These are phyloP conservation scores for Trichomalopsis sarcophagae DNA, from an alignment of 1,140 invertebrate species.

Conservation along the genomic window DNA sequence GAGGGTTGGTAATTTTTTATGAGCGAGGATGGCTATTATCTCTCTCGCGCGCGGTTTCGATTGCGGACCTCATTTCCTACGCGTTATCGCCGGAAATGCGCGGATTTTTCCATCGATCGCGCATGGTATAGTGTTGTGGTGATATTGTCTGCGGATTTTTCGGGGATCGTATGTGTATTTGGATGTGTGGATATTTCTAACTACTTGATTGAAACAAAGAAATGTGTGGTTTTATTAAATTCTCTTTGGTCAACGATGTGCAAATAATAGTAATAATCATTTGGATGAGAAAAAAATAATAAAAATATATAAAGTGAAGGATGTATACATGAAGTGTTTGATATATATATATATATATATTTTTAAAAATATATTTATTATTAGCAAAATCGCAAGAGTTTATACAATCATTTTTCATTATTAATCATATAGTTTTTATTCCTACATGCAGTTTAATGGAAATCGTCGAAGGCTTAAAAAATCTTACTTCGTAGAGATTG, in stretches of 20 bases:
- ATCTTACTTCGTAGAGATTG: background rate
- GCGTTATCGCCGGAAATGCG: background rate
- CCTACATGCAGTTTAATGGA: conserved; percentile 21
- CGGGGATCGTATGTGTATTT: background rate
- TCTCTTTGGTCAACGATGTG: too few species aligned
- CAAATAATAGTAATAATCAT: too few species aligned
- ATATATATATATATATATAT: conserved; percentile 37
- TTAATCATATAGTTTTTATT: conserved; percentile 32
- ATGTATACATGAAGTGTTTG: conserved; percentile 33
- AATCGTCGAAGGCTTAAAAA: conserved; percentile 29
- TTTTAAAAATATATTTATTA: conserved; percentile 54
- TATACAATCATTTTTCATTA: conserved; percentile 45
- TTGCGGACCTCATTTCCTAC: background rate
- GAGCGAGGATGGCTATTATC: too few species aligned
- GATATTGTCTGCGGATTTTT: too few species aligned
- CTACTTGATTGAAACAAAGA: conserved; percentile 23
- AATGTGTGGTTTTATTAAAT: background rate
- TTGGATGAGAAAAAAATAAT: background rate
- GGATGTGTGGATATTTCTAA: conserved; percentile 1
- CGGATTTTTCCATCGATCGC: background rate
- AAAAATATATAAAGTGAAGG: conserved; percentile 38
- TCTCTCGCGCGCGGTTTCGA: background rate
- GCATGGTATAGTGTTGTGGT: background rate
- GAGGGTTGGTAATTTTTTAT: background rate
- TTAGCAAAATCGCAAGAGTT: conserved; percentile 42